Percentiles rank a stretch among this genome's conserved stretches.
phyloP scores from a whole-genome alignment of 1,140 invertebrate species.

The Drosophila pandora region DNA sequence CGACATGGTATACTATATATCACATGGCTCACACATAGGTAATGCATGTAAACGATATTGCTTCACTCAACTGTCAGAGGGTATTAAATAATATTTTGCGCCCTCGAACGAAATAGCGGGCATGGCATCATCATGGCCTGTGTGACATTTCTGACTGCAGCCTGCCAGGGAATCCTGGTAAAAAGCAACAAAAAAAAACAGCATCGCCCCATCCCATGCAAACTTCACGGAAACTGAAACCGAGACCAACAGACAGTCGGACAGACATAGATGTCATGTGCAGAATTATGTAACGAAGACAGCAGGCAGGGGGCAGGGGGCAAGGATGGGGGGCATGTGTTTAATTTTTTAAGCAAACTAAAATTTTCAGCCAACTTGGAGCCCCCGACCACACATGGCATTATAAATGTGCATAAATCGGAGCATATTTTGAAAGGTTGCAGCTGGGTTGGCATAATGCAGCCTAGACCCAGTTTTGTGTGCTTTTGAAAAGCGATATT shows the following conservation, averaged over 20 bases:
- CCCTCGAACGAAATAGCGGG: slow-evolving; percentile 12
- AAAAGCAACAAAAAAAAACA: slow-evolving; percentile 17
- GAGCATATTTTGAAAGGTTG: slow-evolving; percentile 23
- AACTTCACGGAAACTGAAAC: slow-evolving; percentile 13
- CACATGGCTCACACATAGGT: slow-evolving; percentile 41
- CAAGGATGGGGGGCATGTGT: slow-evolving; percentile 7
- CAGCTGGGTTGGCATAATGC: slow-evolving; percentile 18
- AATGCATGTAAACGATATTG: slow-evolving; percentile 80
- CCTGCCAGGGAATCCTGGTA: slow-evolving; percentile 31
- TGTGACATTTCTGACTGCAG: slow-evolving; percentile 80
- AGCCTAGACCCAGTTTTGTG: slow-evolving; percentile 34
- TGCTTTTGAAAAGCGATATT: background rate
- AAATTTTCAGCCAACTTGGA: slow-evolving; percentile 31
- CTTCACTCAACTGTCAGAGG: slow-evolving; percentile 76
- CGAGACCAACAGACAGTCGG: slow-evolving; percentile 9
- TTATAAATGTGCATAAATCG: slow-evolving; percentile 53
- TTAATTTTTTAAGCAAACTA: slow-evolving; percentile 75
- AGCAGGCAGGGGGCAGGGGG: background rate
- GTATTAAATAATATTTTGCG: slow-evolving; percentile 80
- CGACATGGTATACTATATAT: background rate
- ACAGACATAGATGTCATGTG: slow-evolving; percentile 58
- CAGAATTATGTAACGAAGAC: slow-evolving; percentile 55
- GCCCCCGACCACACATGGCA: slow-evolving; percentile 22
- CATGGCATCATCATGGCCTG: slow-evolving; percentile 32
- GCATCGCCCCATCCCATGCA: too few species aligned